Percentiles rank a stretch among this genome's conserved stretches.
Conservation (phyloP, 2,888 invertebrate genomes). For the Thysanoteuthis rhombus region DNA sequence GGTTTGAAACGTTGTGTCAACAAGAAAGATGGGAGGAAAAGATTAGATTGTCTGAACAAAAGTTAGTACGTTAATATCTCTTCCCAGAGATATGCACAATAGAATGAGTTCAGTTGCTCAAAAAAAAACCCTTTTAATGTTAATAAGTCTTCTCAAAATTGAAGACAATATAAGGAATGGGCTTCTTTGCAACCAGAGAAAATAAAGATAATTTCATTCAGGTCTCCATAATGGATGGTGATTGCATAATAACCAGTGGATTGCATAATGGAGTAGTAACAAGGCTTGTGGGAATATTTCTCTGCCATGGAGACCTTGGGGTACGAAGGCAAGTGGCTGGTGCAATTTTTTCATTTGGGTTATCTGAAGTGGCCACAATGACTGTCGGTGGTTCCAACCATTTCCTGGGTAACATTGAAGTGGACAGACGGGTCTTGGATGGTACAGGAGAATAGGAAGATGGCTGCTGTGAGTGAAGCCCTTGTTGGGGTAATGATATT, state of each 20-base stretch:
- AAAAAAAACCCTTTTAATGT: too few species aligned
- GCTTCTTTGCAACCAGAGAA: too few species aligned
- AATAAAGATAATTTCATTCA: background rate
- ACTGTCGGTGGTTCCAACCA: constrained; percentile 15
- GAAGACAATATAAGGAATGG: too few species aligned
- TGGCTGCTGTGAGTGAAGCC: background rate
- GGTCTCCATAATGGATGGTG: constrained; percentile 2
- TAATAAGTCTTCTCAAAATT: too few species aligned
- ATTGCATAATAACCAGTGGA: background rate
- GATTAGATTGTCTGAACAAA: too few species aligned
- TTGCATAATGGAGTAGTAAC: background rate
- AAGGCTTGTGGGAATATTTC: background rate
- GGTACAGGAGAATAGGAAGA: background rate
- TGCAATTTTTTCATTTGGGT: background rate
- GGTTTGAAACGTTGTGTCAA: too few species aligned
- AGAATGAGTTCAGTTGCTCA: too few species aligned
- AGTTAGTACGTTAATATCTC: too few species aligned
- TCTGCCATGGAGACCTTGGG: background rate
- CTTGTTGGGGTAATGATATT: background rate
- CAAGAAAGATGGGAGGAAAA: too few species aligned
- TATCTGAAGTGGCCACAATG: background rate
- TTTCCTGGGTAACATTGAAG: background rate
- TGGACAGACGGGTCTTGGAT: background rate
- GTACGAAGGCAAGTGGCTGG: background rate
- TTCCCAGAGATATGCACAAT: too few species aligned